Evolutionary conservation across 53 echinoderm and acorn worm genomes (phyloP), one percentile per base, ranked within the genome.

Genomic region (Antedon mediterranea): DNA sequence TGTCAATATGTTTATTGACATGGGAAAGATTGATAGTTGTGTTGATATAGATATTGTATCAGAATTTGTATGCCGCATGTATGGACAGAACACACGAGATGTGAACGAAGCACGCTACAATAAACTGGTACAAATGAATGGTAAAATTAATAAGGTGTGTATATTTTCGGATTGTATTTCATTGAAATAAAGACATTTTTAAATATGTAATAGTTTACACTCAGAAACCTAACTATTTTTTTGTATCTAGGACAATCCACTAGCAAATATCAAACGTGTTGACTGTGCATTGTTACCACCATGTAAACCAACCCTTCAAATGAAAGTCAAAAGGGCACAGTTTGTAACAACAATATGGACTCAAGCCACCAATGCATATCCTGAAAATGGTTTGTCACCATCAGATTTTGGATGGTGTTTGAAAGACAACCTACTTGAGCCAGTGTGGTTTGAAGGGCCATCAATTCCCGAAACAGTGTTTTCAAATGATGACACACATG

Each of bases 141-240:
- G 88, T 30, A 88, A 85, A 78, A 28, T 88, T 33, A 41, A 81
- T n/a, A n/a, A n/a, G n/a, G n/a, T n/a, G n/a, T n/a, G n/a, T n/a
- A n/a, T n/a, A n/a, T n/a, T n/a, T n/a, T n/a, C n/a, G n/a, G n/a
- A n/a, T n/a, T n/a, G n/a, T n/a, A n/a, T n/a, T n/a, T n/a, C n/a
- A n/a, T n/a, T n/a, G n/a, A n/a, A n/a, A n/a, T n/a, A n/a, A n/a
- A n/a, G n/a, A n/a, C n/a, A n/a, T n/a, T n/a, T n/a, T n/a, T n/a
- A n/a, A n/a, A n/a, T n/a, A n/a, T n/a, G n/a, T n/a, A n/a, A n/a
- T n/a, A n/a, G n/a, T n/a, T n/a, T n/a, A n/a, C n/a, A n/a, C n/a
- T n/a, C 6, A 37, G 11, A 11, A 11, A n/a, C n/a, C n/a, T n/a
- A n/a, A n/a, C n/a, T n/a, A n/a, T n/a, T n/a, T n/a, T n/a, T n/a